A percentile compares a stretch with the other conserved stretches of the same genome.
Conservation (phyloP, 1,140 invertebrate species). For the Aethina tumida region DNA sequence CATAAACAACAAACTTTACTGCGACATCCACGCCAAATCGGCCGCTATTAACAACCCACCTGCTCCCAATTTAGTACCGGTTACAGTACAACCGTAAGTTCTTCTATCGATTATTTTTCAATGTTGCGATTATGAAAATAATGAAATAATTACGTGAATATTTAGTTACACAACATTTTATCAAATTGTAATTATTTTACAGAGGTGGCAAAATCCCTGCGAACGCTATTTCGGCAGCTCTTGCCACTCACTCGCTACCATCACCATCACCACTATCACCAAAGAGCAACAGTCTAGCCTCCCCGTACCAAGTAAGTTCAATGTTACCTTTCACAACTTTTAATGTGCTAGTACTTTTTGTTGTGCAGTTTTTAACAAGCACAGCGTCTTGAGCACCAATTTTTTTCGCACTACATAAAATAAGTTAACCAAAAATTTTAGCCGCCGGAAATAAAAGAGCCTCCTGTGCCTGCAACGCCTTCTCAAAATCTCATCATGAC, state of each 20-base stretch:
- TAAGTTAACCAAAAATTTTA: constrained; percentile 12
- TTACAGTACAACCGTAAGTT: constrained; percentile 72
- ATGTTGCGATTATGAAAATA: background rate
- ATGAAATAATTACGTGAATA: background rate
- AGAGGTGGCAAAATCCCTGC: constrained; percentile 52
- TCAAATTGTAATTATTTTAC: constrained; percentile 9
- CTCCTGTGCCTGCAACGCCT: constrained; percentile 6
- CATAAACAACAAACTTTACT: constrained; percentile 92
- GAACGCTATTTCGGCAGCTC: constrained; percentile 53
- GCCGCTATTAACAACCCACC: constrained; percentile 76
- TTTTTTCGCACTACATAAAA: no score
- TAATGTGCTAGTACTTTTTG: background rate
- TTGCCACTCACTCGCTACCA: constrained; percentile 39
- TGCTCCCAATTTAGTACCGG: constrained; percentile 60
- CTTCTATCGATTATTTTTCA: background rate
- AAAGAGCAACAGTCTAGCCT: constrained; percentile 30
- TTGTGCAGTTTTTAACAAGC: background rate
- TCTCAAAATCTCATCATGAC: constrained; percentile 10
- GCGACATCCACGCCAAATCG: constrained; percentile 88
- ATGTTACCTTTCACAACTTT: background rate
- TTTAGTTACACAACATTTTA: background rate
- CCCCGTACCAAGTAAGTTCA: constrained; percentile 30
- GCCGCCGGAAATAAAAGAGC: constrained; percentile 6
- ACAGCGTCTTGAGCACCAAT: background rate
- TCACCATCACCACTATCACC: constrained; percentile 43